Evolutionary conservation across 2,797 vertebrate genomes (phyloP).

Genomic region (Cephalopachus bancanus): DNA sequence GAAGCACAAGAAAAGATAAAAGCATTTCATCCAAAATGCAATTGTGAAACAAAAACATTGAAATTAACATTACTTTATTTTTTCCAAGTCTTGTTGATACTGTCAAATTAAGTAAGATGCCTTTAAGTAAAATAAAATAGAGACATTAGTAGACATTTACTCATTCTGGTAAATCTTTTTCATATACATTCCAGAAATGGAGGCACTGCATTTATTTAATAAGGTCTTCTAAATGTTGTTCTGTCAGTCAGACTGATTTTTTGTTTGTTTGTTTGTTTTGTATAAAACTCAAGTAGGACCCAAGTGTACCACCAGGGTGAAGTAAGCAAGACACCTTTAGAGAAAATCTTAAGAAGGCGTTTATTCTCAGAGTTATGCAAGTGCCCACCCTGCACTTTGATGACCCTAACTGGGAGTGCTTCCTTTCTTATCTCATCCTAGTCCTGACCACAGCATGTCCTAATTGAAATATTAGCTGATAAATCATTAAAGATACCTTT

Average conservation of each 20-base stretch:
- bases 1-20: constrained; percentile 13
- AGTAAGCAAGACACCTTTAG: background rate
- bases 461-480: background rate
- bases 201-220: background rate
- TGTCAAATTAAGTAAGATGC: background rate
- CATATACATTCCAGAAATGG: background rate
- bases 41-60: background rate
- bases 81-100: background rate
- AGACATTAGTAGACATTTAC: background rate
- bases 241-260: background rate
- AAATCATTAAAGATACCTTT: background rate
- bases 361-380: background rate
- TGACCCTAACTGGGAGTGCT: rapidly evolving
- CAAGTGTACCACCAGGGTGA: background rate
- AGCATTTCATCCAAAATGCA: background rate
- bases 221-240: background rate
- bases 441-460: background rate
- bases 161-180: background rate
- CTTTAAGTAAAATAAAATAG: background rate
- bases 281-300: background rate
- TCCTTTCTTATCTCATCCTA: background rate
- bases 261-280: background rate
- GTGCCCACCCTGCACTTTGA: background rate
- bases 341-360: background rate
- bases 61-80: constrained; percentile 20